Evolutionary conservation across 2,113 vertebrate genomes (phyloP), one percentile per base, ranked within the genome.

Genomic region (Cinclus cinclus): DNA sequence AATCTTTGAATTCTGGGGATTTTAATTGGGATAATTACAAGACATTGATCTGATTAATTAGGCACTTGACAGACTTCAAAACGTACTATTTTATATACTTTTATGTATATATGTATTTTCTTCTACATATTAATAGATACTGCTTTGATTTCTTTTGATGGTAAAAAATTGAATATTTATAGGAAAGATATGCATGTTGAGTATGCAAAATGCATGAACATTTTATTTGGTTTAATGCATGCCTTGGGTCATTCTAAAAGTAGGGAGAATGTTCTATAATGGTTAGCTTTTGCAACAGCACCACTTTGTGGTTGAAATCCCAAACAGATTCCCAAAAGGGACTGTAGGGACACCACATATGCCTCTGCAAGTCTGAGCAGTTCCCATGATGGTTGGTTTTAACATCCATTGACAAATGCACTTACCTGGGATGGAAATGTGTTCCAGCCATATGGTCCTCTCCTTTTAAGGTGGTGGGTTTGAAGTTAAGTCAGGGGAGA

Each of bases 231-330:
- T 71, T 92, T 93, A 63, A 91, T 39, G 52, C 42, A 50, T 27
- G 74, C 69, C 56, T 83, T 24, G 56, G 20, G 44, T 59, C 22
- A 53, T 39, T 74, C 42, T 24, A 42, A 47, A 81, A 81, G 44
- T 52, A 69, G 41, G 35, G 30, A 69, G 11, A 3, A 1, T 9
- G 17, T 33, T 62, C n/a, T 41, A 7, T 16, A 49, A 56, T 37
- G 87, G 58, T 90, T 98, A 96, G 68, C 97, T 98, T 98, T 97
- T 97, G 96, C 98, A 98, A 98, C 92, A 98, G 98, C 97, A 85
- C 98, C 98, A 96, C 98, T 95, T 82, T 94, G 98, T 98, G 98
- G 98, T 69, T 90, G 92, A 97, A 97, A 89, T 81, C 70, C 33
- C 65, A n/a, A 97, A 98, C 30, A 93, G 96, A 83, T 85, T 69